Evolutionary conservation across 2,888 invertebrate species (phyloP).

Genomic region (Dioctria linearis): DNA sequence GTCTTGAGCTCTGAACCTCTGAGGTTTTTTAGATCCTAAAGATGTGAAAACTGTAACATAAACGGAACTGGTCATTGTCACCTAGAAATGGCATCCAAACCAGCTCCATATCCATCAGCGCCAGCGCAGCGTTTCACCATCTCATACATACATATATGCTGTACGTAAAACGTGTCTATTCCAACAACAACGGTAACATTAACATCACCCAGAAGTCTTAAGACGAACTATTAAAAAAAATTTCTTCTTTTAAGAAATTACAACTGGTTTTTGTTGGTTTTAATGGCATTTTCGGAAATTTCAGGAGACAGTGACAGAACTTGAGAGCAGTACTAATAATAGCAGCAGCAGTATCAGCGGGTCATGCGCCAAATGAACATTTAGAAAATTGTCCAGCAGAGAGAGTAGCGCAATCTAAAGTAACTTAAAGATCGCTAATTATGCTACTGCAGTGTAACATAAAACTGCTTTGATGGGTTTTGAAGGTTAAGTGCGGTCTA

Average conservation of each 20-base stretch:
- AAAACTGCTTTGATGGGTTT: not conserved
- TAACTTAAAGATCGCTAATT: not conserved
- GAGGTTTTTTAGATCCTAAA: constrained; percentile 7
- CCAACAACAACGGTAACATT: too few relatives aligned
- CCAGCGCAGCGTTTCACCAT: constrained; percentile 17
- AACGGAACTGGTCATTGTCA: constrained; percentile 44
- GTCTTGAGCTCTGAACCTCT: constrained; percentile 28
- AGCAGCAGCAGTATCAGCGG: too few relatives aligned
- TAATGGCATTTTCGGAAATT: constrained; percentile 32
- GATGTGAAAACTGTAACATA: constrained; percentile 42
- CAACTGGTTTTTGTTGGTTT: constrained; percentile 25
- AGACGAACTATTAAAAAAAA: constrained; percentile 16
- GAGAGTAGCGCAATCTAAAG: not conserved
- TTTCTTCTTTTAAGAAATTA: constrained; percentile 45
- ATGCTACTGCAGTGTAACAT: too few relatives aligned
- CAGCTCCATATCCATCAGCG: constrained; percentile 5
- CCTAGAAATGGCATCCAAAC: constrained; percentile 33
- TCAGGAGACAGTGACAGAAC: not conserved
- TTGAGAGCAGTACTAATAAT: too few relatives aligned
- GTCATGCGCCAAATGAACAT: constrained; percentile 40
- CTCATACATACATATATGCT: not conserved
- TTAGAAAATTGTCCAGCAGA: not conserved
- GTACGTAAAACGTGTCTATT: constrained; percentile 14
- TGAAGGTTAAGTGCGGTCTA: not conserved
- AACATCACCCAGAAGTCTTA: constrained; percentile 47